Evolutionary conservation across 1,140 invertebrate genomes (phyloP).

Genomic region (Drosophila melanogaster): Release_6_plus_ISO1_MT NC_004354.4:6554001-6554500

Average conservation of each 20-base stretch:
- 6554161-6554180: slow-evolving; percentile 16
- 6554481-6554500: slow-evolving; percentile 77
- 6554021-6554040: slow-evolving; percentile 22
- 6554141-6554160: slow-evolving; percentile 33
- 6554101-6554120: slow-evolving; percentile 66
- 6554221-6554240: slow-evolving; percentile 31
- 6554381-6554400: slow-evolving; percentile 86
- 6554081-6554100: slow-evolving; percentile 50
- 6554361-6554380: slow-evolving; percentile 89
- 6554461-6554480: slow-evolving; percentile 59
- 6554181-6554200: slow-evolving; percentile 52
- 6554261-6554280: slow-evolving; percentile 28
- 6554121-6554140: slow-evolving; percentile 71
- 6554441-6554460: slow-evolving; percentile 75
- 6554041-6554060: slow-evolving; percentile 60
- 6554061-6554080: slow-evolving; percentile 41
- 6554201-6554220: slow-evolving; percentile 48
- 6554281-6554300: slow-evolving; percentile 30
- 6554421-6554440: slow-evolving; percentile 62
- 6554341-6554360: slow-evolving; percentile 87
- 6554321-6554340: slow-evolving; percentile 81
- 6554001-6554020: slow-evolving; percentile 54
- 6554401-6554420: slow-evolving; percentile 60
- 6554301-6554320: slow-evolving; percentile 42
- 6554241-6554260: slow-evolving; percentile 40